Base-by-base conservation (phyloP, 92 coral and sea anemone species). In the Palythoa caribaeorum region DNA sequence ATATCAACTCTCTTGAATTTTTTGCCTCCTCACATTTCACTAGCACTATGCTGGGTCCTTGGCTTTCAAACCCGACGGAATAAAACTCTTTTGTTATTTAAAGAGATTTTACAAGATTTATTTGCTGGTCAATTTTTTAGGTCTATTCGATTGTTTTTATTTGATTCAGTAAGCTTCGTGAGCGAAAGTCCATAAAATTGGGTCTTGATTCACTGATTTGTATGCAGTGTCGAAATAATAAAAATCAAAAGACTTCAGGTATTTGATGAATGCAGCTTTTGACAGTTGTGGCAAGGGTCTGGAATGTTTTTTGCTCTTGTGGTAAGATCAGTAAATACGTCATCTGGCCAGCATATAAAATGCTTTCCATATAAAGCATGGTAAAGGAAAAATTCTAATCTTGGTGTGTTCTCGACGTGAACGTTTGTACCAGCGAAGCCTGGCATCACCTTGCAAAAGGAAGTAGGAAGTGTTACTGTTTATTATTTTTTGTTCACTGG, bases 1-100 rank as follows among this genome's bases (percentile, higher is more conserved):
- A 60, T 16, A 19, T 80, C 85, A 44, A 44, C 52, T 47, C 44
- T 28, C 35, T 20, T 68, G 73, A 80, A 65, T 3, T 40, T 3
- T 53, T 68, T 28, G 2, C n/a, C 54, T 51, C 48, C 62, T 81
- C 86, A 81, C 76, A 48, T 66, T 81, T 81, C 86, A 65, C 62
- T 81, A 35, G 21, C 53, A 8, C 17, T 36, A 21, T 59, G 11
- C 36, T 20, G 20, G 28, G 28, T 28, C 28, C 69, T 53, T 28
- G 60, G 66, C 21, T 77, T 77, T 54, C 69, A 53, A 3, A 9
- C 47, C 15, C 74, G 44, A 28, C 35, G 44, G 44, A 70, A 70
- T 19, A 36, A 10, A 70, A 35, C 35, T 37, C 12, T 7, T 1
- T 1, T 35, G 40, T 70, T 36, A 6, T 36, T 38, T 35, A 70